Conservation (phyloP, 2,113 vertebrate genomes). For the Regulus satrapa region DNA sequence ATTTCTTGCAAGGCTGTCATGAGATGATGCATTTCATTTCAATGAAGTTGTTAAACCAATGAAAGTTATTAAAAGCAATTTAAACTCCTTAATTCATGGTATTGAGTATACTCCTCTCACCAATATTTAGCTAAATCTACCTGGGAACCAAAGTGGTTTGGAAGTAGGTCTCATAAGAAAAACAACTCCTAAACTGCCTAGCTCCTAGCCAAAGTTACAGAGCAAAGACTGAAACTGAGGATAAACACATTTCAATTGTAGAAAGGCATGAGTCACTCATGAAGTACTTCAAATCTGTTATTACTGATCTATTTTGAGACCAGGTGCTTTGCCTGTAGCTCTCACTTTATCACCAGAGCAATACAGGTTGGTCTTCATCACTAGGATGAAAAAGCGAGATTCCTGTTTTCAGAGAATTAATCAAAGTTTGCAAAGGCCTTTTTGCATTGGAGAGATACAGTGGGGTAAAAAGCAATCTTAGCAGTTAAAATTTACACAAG, state of each 20-base stretch:
- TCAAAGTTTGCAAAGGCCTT: not conserved
- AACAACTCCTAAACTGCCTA: not conserved
- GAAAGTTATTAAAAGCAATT: too few relatives aligned
- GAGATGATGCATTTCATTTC: not conserved
- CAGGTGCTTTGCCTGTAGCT: not conserved
- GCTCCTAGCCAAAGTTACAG: not conserved
- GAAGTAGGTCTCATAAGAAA: not conserved
- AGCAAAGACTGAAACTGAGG: not conserved
- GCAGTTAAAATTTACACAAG: not conserved
- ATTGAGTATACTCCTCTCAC: not conserved
- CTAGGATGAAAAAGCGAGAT: not conserved
- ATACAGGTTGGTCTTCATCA: not conserved
- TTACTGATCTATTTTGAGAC: not conserved
- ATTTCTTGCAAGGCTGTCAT: not conserved
- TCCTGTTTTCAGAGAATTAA: not conserved
- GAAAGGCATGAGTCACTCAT: not conserved
- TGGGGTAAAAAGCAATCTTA: not conserved
- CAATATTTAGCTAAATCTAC: not conserved
- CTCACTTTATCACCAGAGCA: not conserved
- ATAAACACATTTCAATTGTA: not conserved
- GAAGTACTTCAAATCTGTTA: not conserved
- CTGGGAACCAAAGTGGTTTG: not conserved
- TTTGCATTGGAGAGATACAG: not conserved
- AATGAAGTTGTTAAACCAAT: not conserved
- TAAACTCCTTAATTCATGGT: not conserved